Evolutionary conservation across 23 tunicate genomes (phyloP), one percentile per base, ranked within the genome.

Genomic region (Styela plicata): DNA sequence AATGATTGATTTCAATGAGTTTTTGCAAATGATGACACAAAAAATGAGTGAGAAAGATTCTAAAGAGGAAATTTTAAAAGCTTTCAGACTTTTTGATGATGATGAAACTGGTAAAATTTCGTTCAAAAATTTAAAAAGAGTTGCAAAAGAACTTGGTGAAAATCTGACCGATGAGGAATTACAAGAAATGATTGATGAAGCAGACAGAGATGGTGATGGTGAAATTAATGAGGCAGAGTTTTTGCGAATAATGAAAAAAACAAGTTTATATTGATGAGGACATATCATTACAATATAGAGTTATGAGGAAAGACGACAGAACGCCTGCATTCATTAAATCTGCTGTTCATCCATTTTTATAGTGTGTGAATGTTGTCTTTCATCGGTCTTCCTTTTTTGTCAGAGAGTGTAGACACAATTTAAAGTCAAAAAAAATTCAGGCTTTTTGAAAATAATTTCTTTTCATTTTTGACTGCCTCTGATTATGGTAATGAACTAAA

Each of bases 111-210:
- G 99, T 5, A 96, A 87, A 88, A 96, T 96, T 21, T 96, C 99
- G 1, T 96, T 96, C 69, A 96, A 96, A 83, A 96, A 96, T 70
- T 69, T 96, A 36, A 96, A 96, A 84, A 83, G 99, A 3, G 99
- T 96, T 69, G 92, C 94, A 32, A 96, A 96, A 75, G 99, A 96
- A 64, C 87, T 96, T 10, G 94, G 94, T 63, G 99, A 96, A 67
- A 96, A 96, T 82, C 63, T 96, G 27, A 96, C 99, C 2, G 99
- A 96, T 77, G 99, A 96, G 81, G 99, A 96, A 66, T 69, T 96
- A 29, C 93, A 94, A 69, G 99, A 96, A 85, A 96, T 96, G 99
- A 96, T 96, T 53, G 99, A 96, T 74, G 99, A 96, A 82, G 99
- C 99, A 17, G 99, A 96, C 69, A 79, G 96, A 69, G 99, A 96